Base-by-base conservation (phyloP, 1,140 invertebrate species). In the Batillaria attramentaria region DNA sequence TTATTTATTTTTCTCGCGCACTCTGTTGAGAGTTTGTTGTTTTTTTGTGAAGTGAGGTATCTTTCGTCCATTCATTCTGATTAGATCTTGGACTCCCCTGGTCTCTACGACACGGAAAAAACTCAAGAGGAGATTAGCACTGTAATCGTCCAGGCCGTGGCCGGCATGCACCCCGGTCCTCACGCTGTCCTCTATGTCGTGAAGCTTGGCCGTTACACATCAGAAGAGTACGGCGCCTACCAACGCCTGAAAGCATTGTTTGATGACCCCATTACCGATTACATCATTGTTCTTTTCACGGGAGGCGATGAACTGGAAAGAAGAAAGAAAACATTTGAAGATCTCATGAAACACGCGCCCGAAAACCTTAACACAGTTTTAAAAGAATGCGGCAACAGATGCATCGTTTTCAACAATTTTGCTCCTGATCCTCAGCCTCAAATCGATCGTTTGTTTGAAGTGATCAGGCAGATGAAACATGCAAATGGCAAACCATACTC, bases 1-100 rank as follows among this genome's bases (percentile, higher is more conserved):
- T n/a, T n/a, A n/a, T n/a, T n/a, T n/a, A n/a, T n/a, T n/a, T n/a
- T n/a, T n/a, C n/a, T n/a, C n/a, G n/a, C n/a, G n/a, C n/a, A n/a
- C n/a, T n/a, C n/a, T n/a, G n/a, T n/a, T n/a, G n/a, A n/a, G n/a
- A n/a, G n/a, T n/a, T n/a, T n/a, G n/a, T n/a, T n/a, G n/a, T n/a
- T n/a, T n/a, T n/a, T n/a, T n/a, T n/a, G n/a, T n/a, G n/a, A n/a
- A n/a, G n/a, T n/a, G n/a, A n/a, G n/a, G 46, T 13, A 10, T 50
- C 46, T 13, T 50, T 24, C 10, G 24, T 50, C 10, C 24, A 50
- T 24, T 50, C 24, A 10, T 50, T 50, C 46, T 24, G 46, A 50
- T n/a, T n/a, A 54, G 18, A 74, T 83, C 10, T 69, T 80, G 3
- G 81, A 81, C 41, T 79, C 72, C 10, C 77, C 72, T 28, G 80